Percentiles rank a stretch among this genome's conserved stretches.
Evolutionary conservation across 2,113 vertebrate genomes (phyloP).

Genomic region (Smithornis capensis): DNA sequence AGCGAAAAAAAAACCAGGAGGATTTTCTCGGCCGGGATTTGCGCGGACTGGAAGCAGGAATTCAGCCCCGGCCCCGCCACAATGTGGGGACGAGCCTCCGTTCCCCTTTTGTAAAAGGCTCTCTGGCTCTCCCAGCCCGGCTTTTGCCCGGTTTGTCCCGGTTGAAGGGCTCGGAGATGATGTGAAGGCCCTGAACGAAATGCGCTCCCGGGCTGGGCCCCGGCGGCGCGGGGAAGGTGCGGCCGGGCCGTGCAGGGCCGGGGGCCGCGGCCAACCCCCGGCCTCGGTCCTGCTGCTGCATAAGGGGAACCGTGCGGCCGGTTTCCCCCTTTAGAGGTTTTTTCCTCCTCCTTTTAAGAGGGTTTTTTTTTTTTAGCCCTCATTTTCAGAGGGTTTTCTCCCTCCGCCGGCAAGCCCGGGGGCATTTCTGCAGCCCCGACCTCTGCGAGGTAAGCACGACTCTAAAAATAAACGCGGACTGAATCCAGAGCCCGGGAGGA

Average conservation of each 20-base stretch:
- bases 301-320: neutral
- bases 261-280: neutral
- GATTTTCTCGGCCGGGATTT: neutral
- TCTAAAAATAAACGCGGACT: constrained; percentile 31
- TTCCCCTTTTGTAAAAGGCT: neutral
- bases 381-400: neutral
- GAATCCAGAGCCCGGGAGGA: neutral
- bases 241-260: neutral
- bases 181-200: neutral
- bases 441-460: neutral
- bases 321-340: neutral
- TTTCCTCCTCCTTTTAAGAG: neutral
- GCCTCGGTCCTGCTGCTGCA: neutral
- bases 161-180: neutral
- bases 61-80: neutral
- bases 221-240: neutral
- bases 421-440: neutral
- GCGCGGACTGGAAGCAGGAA: neutral
- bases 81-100: neutral
- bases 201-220: neutral
- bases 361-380: neutral
- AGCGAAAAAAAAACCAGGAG: neutral
- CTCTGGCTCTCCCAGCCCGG: neutral
- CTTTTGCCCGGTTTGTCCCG: neutral
- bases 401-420: fast-evolving